Evolutionary conservation across 2,888 invertebrate genomes (phyloP), one percentile per base, ranked within the genome.

Genomic region (Cheilosia urbana): DNA sequence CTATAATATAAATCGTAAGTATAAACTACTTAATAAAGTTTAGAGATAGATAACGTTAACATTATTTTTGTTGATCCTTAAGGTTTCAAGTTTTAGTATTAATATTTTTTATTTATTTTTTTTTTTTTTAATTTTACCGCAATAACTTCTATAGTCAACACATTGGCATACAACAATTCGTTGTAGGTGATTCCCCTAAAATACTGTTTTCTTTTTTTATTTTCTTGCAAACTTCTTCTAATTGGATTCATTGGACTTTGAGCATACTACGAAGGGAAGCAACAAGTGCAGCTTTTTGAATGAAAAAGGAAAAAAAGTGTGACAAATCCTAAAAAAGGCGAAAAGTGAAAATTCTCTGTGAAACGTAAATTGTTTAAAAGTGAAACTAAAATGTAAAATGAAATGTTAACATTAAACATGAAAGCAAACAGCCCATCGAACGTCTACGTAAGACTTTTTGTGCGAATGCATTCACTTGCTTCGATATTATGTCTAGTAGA

Each of bases 41-140:
- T 49, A 58, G 40, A 76, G 51, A 58, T 49, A 47, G 65, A 57
- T 30, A 57, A 19, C n/a, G 57, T 60, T 68, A 66, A 76, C 40
- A 49, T 17, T n/a, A n/a, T n/a, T n/a, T 55, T 65, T 45, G 2
- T 75, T 75, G 75, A 65, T 75, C 75, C 66, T 30, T 57, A 34
- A 37, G 15, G 37, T 75, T 66, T 66, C 45, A 63, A 21, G 11
- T 45, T 24, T 13, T 19, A 47, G 9, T n/a, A n/a, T n/a, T n/a
- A n/a, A 49, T 49, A 24, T 30, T 13, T 27, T 63, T 4, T 9
- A 13, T 63, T 47, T 27, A 17, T 63, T 21, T 45, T 19, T 63
- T 47, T 27, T 19, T 63, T 21, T 45, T 19, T 19, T 24, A 11
- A 17, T 19, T 17, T 9, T 17, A 24, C 11, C n/a, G 6, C 37